Conservation (phyloP, 2,888 invertebrate genomes). For the Petrolisthes cinctipes region DNA sequence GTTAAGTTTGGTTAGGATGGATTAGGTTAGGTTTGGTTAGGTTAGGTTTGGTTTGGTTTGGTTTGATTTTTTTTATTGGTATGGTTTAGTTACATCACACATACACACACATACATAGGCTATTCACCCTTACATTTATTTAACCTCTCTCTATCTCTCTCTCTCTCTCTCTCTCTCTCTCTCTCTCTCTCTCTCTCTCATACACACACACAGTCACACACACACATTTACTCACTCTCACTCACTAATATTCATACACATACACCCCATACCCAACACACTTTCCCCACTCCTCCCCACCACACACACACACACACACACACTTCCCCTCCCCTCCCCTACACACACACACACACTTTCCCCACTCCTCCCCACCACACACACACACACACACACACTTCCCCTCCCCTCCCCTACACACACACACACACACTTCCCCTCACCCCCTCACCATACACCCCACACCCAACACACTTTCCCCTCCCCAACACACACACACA, state of each 20-base stretch:
- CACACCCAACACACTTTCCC: too few species aligned
- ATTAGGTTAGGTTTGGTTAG: background rate
- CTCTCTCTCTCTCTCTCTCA: background rate
- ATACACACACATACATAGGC: too few species aligned
- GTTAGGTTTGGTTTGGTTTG: background rate
- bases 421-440: too few species aligned
- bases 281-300: background rate
- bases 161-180: background rate
- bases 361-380: too few species aligned
- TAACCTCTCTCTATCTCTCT: too few species aligned
- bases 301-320: background rate
- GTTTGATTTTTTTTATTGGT: background rate
- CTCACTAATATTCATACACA: background rate
- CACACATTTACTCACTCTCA: too few species aligned
- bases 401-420: too few species aligned
- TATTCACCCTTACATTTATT: background rate
- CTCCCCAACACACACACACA: background rate
- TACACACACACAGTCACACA: background rate
- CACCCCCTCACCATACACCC: background rate
- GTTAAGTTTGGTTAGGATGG: background rate
- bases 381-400: too few species aligned
- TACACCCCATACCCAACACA: background rate
- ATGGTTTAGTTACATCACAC: too few species aligned
- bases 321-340: too few species aligned
- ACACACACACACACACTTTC: too few species aligned